Evolutionary conservation across 1,140 invertebrate genomes (phyloP), one percentile per base, ranked within the genome.

Genomic region (Trachelipus rathkii): DNA sequence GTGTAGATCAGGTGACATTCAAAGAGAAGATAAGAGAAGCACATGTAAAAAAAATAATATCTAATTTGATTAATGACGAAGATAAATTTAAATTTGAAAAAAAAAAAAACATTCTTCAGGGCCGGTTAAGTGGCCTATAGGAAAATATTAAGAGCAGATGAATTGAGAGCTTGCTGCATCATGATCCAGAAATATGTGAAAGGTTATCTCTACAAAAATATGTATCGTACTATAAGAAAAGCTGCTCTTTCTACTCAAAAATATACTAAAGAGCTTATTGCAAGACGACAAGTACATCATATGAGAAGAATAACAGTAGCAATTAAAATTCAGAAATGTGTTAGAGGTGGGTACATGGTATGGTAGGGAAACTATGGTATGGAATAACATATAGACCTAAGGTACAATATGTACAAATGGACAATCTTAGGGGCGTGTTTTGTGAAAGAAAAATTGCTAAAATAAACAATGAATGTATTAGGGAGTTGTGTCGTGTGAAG

Each of bases 51-150:
- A 91, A 89, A 70, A 95, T 97, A 77, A 86, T 98, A 0, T 84
- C 85, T 0, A 89, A 90, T 77, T 78, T 90, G 78, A 85, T 94
- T 89, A 84, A 90, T 81, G 93, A 96, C 82, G 88, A 90, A 11
- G 95, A 98, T 83, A 96, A 96, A 82, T 99, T 94, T 85, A 93
- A 97, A 81, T 97, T 99, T 85, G 97, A 97, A 19, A 95, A 95
- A 82, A 95, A n/a, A 94, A 0, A 99, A 99, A 85, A 97, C 99
- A 75, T 97, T 99, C 83, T 99, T 99, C 85, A 89, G 97, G 10
- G 96, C 97, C 50, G 97, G 97, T 0, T 96, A 99, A 87, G 96
- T 99, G n/a, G 96, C 97, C 0, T 97, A 95, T 83, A 84, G 99
- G 75, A 97, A 99, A 84, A 97, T 97, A 84, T 85, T 98, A 10